These are phyloP conservation scores for Pocillopora grandis DNA, from an alignment of 92 coral and sea anemone species.

Conservation along the genomic window DNA sequence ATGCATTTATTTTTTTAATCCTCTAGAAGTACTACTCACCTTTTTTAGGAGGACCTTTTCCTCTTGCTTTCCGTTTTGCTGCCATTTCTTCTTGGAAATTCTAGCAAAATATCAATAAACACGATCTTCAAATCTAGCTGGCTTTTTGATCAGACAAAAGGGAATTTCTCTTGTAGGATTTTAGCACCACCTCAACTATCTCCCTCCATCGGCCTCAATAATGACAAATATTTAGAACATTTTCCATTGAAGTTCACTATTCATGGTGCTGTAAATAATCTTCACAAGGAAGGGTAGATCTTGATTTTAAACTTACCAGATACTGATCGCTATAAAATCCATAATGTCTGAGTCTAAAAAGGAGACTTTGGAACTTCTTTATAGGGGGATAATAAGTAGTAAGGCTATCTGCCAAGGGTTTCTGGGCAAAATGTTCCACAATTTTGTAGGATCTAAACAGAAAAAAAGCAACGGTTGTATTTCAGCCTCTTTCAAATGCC, in stretches of 20 bases:
- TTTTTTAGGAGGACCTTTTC: slow-evolving; percentile 98
- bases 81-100: slow-evolving; percentile 98
- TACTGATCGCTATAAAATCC: slow-evolving; percentile 96
- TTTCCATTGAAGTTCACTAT: no score
- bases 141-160: no score
- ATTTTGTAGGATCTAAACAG: slow-evolving; percentile 83
- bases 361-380: slow-evolving; percentile 85
- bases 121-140: neutral
- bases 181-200: no score
- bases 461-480: neutral
- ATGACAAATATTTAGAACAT: no score
- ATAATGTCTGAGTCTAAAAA: slow-evolving; percentile 84
- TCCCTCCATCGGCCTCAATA: no score
- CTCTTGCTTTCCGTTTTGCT: slow-evolving; percentile 84
- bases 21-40: slow-evolving; percentile 39
- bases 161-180: no score
- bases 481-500: no score
- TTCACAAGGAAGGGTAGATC: no score
- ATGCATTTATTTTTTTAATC: no score
- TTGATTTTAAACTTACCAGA: slow-evolving; percentile 64
- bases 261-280: no score
- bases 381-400: slow-evolving; percentile 92
- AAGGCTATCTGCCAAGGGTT: slow-evolving; percentile 77
- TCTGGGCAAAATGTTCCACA: slow-evolving; percentile 74
- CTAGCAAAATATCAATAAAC: slow-evolving; percentile 30